phyloP scores from a whole-genome alignment of 2,888 invertebrate species.

The Crepidodera aurea region DNA sequence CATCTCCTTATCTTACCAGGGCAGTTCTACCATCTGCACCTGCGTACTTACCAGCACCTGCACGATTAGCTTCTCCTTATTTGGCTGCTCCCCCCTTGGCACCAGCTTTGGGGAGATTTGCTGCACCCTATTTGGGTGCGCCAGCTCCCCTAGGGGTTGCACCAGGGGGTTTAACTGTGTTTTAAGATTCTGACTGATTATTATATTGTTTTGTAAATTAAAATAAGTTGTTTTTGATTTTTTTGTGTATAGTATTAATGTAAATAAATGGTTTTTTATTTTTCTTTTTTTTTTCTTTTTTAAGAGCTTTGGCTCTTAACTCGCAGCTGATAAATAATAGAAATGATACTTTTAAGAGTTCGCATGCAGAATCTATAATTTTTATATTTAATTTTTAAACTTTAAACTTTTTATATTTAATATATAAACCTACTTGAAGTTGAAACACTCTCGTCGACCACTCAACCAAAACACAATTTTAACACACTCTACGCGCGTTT shows the following conservation, averaged over 20 bases:
- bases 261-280: slow-evolving; percentile 1
- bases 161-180: slow-evolving; percentile 44
- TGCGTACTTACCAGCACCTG: slow-evolving; percentile 31
- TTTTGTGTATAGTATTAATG: slow-evolving; percentile 13
- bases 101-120: slow-evolving; percentile 34
- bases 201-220: slow-evolving; percentile 21
- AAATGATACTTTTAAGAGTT: too few species aligned
- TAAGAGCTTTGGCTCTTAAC: too few species aligned
- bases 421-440: too few species aligned
- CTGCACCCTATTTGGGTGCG: slow-evolving; percentile 30
- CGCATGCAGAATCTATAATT: too few species aligned
- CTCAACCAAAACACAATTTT: too few species aligned
- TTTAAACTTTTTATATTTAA: too few species aligned
- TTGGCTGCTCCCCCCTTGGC: slow-evolving; percentile 33
- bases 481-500: too few species aligned
- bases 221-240: slow-evolving; percentile 16
- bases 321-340: too few species aligned
- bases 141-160: slow-evolving; percentile 33
- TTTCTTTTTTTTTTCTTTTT: not conserved
- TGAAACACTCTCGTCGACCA: too few species aligned
- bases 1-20: slow-evolving; percentile 9
- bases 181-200: slow-evolving; percentile 37
- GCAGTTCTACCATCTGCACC: slow-evolving; percentile 22
- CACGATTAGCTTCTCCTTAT: slow-evolving; percentile 36
- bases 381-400: too few species aligned